Conservation (phyloP, 2,113 vertebrate genomes). For the Rissa tridactyla region DNA sequence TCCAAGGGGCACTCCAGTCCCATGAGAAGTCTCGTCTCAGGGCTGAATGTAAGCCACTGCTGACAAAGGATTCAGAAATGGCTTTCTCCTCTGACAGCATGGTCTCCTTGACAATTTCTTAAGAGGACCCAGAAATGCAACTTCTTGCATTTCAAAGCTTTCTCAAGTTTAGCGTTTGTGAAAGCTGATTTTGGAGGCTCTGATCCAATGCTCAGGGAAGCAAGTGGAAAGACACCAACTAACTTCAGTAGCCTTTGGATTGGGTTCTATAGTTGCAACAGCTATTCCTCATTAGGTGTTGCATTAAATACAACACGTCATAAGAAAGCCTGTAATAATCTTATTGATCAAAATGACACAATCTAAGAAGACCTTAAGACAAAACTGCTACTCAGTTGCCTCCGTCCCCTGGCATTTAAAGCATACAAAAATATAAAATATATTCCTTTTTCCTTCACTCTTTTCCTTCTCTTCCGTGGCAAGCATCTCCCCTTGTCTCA, state of each 20-base stretch:
- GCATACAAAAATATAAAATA: not conserved
- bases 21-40: not conserved
- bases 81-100: not conserved
- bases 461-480: not conserved
- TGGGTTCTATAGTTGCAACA: not conserved
- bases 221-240: not conserved
- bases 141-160: not conserved
- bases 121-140: not conserved
- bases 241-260: not conserved
- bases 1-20: not conserved
- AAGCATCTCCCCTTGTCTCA: not conserved
- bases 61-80: not conserved
- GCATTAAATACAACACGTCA: not conserved
- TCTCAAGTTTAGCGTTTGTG: not conserved
- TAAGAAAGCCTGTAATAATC: not conserved
- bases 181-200: not conserved
- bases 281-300: not conserved
- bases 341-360: not conserved
- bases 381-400: not conserved
- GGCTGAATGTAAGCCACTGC: not conserved
- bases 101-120: not conserved
- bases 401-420: not conserved
- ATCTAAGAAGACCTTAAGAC: not conserved
- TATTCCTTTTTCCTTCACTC: not conserved
- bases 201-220: not conserved